These are phyloP conservation scores for Drosophila niveifrons DNA, from an alignment of 2,888 invertebrate genomes.

Conservation along the genomic window DNA sequence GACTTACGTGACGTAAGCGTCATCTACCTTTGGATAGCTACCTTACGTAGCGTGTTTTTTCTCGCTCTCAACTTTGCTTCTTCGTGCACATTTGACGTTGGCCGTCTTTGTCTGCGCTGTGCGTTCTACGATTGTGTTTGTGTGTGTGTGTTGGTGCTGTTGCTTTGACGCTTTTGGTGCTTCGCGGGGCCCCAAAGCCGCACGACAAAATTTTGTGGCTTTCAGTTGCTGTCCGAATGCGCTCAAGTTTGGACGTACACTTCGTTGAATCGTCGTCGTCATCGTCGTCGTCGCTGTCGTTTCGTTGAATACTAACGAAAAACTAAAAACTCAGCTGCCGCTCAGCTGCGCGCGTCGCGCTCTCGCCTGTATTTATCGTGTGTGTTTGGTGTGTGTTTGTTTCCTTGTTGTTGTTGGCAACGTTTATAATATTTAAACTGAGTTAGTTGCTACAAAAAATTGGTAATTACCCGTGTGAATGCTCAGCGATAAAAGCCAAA, in stretches of 20 bases:
- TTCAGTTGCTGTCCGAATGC: constrained; percentile 70
- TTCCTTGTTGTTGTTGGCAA: constrained; percentile 67
- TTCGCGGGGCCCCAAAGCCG: constrained; percentile 46
- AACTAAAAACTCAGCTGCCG: constrained; percentile 53
- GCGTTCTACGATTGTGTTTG: constrained; percentile 11
- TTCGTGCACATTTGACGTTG: constrained; percentile 33
- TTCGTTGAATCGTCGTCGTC: constrained; percentile 21
- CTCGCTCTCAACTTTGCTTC: constrained; percentile 36
- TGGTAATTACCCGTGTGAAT: constrained; percentile 63
- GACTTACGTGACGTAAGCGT: constrained; percentile 54
- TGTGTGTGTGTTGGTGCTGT: constrained; percentile 11
- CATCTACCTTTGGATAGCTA: constrained; percentile 34
- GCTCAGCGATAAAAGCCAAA: constrained; percentile 28
- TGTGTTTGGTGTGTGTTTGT: constrained; percentile 20
- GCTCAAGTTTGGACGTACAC: constrained; percentile 61
- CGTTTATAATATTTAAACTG: constrained; percentile 57
- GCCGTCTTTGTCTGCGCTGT: constrained; percentile 33
- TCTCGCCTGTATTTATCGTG: constrained; percentile 32
- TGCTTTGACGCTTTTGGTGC: constrained; percentile 45
- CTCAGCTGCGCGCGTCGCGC: constrained; percentile 76
- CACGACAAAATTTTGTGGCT: constrained; percentile 60
- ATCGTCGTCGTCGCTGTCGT: constrained; percentile 1
- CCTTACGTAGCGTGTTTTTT: constrained; percentile 42
- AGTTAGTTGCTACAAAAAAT: constrained; percentile 60
- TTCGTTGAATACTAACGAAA: constrained; percentile 35